Base-by-base conservation (phyloP, 2,888 invertebrate species). In the Epinotia demarniana region DNA sequence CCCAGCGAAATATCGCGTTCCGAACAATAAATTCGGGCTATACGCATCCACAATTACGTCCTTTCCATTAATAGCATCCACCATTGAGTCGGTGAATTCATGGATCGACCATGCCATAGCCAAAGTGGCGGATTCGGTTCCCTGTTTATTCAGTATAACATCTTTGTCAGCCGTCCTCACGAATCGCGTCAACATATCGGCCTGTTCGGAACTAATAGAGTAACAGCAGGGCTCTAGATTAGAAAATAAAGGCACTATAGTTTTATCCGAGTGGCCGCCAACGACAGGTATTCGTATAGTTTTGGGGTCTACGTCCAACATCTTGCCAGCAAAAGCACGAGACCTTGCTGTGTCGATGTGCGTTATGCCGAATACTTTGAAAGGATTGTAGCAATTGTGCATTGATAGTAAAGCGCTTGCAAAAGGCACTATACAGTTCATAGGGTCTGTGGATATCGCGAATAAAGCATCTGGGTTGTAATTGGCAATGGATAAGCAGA, bases 231-330 rank as follows among this genome's bases (percentile, higher is more conserved):
- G 90, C 3, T 79, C 72, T 62, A 91, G 77, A 79, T 87, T 88
- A 1, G 91, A 91, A 81, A 90, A 91, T 39, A 92, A 77, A 5
- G 91, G 92, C 69, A 91, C 81, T 53, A 90, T 85, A 2, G 91
- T 90, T 1, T 89, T 84, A 18, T 89, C 89, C 0, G 91, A 91
- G 79, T 91, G 90, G 0, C 91, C 92, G 68, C 92, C 90, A 18
- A 92, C 86, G 0, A 91, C 89, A 16, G 91, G 92, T 46, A 92
- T 75, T 9, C 81, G 72, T 33, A 92, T 70, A 27, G 82, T 78
- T 13, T 77, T 66, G 13, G 89, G 84, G 73, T 84, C 86, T 0
- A 86, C 81, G 58, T 85, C 79, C 6, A 91, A 80, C 53, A 81
- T 80, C 43, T 82, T 83, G 8, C 86, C 88, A 55, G 82, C 83